Evolutionary conservation across 2,888 invertebrate genomes (phyloP).

Genomic region (Lithophane leautieri): DNA sequence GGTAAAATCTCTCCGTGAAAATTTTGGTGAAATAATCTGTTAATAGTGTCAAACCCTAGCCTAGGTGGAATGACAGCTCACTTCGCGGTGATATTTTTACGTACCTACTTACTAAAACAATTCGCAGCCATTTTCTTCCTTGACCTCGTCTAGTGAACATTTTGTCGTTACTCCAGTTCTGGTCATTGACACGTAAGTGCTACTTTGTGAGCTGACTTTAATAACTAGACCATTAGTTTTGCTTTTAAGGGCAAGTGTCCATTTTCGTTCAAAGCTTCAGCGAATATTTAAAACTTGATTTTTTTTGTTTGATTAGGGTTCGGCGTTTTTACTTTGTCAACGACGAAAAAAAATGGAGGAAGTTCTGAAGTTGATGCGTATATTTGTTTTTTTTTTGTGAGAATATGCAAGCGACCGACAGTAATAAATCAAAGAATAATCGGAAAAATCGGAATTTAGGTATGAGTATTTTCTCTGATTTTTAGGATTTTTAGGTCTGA

Average conservation of each 20-base stretch:
- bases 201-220: slow-evolving; percentile 48
- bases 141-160: slow-evolving; percentile 43
- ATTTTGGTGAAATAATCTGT: too few relatives aligned
- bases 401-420: not conserved
- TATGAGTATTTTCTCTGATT: too few relatives aligned
- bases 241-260: slow-evolving; percentile 48
- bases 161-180: slow-evolving; percentile 29
- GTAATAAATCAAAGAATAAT: not conserved
- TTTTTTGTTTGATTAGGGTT: not conserved
- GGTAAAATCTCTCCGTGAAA: too few relatives aligned
- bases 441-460: not conserved
- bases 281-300: slow-evolving; percentile 16
- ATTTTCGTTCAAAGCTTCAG: slow-evolving; percentile 33
- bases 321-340: not conserved
- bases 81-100: too few relatives aligned
- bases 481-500: too few relatives aligned
- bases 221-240: slow-evolving; percentile 55
- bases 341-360: not conserved
- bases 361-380: not conserved
- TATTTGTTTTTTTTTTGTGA: not conserved
- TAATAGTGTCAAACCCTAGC: too few relatives aligned
- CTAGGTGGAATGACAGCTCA: too few relatives aligned
- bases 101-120: slow-evolving; percentile 1
- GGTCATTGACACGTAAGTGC: slow-evolving; percentile 53
- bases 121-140: slow-evolving; percentile 1